Evolutionary conservation across 2,113 vertebrate genomes (phyloP).

Genomic region (Centropristis striata): DNA sequence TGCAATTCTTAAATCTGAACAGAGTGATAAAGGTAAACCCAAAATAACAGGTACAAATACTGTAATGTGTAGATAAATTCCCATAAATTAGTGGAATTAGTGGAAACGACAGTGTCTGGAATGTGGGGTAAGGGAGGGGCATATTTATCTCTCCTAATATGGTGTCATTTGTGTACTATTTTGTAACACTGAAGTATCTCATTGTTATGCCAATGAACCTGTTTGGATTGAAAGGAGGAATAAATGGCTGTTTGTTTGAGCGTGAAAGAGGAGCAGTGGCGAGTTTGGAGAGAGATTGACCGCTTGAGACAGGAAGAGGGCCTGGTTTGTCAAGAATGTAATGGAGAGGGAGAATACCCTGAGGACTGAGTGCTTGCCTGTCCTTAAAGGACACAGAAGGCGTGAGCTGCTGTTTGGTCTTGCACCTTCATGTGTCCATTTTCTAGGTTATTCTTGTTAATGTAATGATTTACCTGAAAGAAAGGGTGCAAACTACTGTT

Average conservation of each 20-base stretch:
- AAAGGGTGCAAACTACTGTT: background rate
- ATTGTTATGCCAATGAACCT: constrained; percentile 76
- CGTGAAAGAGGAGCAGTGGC: constrained; percentile 69
- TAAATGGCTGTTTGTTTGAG: constrained; percentile 79
- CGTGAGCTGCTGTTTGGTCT: constrained; percentile 23
- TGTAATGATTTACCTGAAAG: constrained; percentile 16
- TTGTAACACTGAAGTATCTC: constrained; percentile 61
- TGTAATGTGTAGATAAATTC: constrained; percentile 22
- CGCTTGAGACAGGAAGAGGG: constrained; percentile 40
- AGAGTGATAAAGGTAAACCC: background rate
- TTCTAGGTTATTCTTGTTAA: constrained; percentile 19
- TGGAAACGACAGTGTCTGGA: constrained; percentile 72
- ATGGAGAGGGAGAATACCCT: constrained; percentile 54
- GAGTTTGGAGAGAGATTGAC: constrained; percentile 48
- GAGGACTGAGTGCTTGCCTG: constrained; percentile 45
- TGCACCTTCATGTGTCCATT: background rate
- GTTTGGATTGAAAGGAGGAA: constrained; percentile 63
- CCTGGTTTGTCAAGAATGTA: constrained; percentile 66
- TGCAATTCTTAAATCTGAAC: background rate
- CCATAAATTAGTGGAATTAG: constrained; percentile 29
- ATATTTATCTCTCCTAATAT: constrained; percentile 58
- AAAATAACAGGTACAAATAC: background rate
- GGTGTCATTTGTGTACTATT: constrained; percentile 68
- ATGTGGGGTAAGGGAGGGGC: constrained; percentile 63
- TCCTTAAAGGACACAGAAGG: constrained; percentile 30